phyloP scores from a whole-genome alignment of 2,888 invertebrate genomes.

The Plutella xylostella region DNA sequence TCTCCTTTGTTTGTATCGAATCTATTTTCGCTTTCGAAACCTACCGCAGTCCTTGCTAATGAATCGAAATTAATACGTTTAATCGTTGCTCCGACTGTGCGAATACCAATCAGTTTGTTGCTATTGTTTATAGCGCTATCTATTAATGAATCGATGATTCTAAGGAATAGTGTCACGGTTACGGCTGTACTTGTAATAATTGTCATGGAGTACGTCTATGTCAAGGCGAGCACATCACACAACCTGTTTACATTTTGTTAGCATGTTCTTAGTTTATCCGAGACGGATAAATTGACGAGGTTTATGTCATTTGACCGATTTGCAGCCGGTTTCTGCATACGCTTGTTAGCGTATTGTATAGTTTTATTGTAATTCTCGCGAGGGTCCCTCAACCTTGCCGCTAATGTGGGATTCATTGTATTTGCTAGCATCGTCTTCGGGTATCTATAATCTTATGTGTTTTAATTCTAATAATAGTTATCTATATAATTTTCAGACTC shows the following conservation, averaged over 20 bases:
- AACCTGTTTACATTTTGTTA: constrained; percentile 20
- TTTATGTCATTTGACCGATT: constrained; percentile 6
- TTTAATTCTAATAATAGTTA: background rate
- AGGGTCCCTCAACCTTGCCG: constrained; percentile 41
- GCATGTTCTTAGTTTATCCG: constrained; percentile 3
- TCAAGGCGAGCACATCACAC: constrained; percentile 54
- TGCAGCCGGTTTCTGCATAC: constrained; percentile 8
- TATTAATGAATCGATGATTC: constrained; percentile 20
- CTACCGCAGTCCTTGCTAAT: constrained; percentile 6
- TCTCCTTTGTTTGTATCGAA: constrained; percentile 8
- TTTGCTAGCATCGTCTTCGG: constrained; percentile 11
- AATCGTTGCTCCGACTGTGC: constrained; percentile 4
- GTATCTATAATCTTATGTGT: constrained; percentile 1
- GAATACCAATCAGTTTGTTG: constrained; percentile 3
- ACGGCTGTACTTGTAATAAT: constrained; percentile 21
- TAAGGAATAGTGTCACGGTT: constrained; percentile 49
- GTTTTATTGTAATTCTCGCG: constrained; percentile 8
- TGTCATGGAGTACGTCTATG: constrained; percentile 33
- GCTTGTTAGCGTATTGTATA: background rate
- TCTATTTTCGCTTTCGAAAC: constrained; percentile 1
- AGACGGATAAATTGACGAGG: background rate
- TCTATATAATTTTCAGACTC: background rate
- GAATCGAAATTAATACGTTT: constrained; percentile 11
- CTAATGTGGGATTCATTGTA: constrained; percentile 53
- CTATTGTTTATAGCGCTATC: constrained; percentile 12